Evolutionary conservation across 2,888 invertebrate genomes (phyloP).

Genomic region (Megamerina dolium): DNA sequence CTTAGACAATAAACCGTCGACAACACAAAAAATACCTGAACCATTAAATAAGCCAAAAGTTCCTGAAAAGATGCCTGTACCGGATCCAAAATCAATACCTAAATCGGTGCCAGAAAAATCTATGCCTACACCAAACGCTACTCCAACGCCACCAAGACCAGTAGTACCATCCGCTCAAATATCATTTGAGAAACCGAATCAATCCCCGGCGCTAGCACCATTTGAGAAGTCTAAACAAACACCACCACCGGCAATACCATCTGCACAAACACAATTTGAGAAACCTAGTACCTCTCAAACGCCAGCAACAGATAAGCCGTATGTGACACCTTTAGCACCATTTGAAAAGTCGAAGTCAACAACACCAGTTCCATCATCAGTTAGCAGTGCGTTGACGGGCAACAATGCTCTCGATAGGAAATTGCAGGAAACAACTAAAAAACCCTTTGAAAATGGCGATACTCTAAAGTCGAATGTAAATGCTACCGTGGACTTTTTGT

Average conservation of each 20-base stretch:
- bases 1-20: conserved; percentile 27
- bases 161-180: conserved; percentile 14
- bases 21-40: conserved; percentile 9
- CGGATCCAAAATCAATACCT: conserved; percentile 16
- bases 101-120: too few relatives aligned
- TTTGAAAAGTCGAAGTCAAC: too few relatives aligned
- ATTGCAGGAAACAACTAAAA: conserved; percentile 29
- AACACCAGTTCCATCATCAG: conserved; percentile 17
- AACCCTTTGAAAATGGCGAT: conserved; percentile 33
- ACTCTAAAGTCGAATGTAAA: conserved; percentile 30
- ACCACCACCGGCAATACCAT: conserved; percentile 43
- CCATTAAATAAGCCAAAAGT: conserved; percentile 10
- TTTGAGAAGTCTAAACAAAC: too few relatives aligned
- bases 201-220: too few relatives aligned
- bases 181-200: too few relatives aligned
- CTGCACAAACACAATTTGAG: too few relatives aligned
- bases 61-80: conserved; percentile 12
- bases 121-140: not conserved
- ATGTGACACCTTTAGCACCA: not conserved
- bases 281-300: too few relatives aligned
- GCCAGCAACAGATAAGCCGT: conserved; percentile 3
- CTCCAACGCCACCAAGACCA: conserved; percentile 2
- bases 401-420: conserved; percentile 31
- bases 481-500: conserved; percentile 43
- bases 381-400: not conserved